A percentile compares a stretch with the other conserved stretches of the same genome.
These are phyloP conservation scores for Rhagonycha fulva DNA, from an alignment of 2,888 invertebrate species.

Conservation along the genomic window DNA sequence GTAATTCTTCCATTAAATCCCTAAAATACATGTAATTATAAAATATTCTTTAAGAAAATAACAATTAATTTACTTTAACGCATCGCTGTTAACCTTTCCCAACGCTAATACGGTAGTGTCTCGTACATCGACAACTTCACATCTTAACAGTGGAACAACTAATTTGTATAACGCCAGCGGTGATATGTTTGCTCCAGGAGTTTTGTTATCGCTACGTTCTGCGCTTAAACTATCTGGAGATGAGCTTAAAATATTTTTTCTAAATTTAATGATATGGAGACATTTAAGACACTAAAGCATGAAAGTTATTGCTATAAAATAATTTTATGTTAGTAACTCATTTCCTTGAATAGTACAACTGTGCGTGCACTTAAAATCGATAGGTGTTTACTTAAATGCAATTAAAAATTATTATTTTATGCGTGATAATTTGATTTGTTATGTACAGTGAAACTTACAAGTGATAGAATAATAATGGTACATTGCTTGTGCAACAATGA, in stretches of 20 bases:
- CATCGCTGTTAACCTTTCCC: slow-evolving; percentile 93
- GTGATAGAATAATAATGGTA: background rate
- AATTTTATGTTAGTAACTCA: background rate
- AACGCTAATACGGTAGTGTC: slow-evolving; percentile 93
- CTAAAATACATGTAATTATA: slow-evolving; percentile 57
- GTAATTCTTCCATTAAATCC: slow-evolving; percentile 94
- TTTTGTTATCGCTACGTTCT: slow-evolving; percentile 80
- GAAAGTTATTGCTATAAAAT: background rate
- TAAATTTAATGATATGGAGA: background rate
- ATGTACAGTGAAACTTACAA: background rate
- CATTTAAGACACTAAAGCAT: background rate
- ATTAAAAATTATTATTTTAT: background rate
- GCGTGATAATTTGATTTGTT: background rate
- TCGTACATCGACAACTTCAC: slow-evolving; percentile 91
- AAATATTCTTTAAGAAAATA: background rate
- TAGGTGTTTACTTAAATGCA: background rate
- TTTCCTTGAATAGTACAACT: background rate
- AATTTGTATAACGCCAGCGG: slow-evolving; percentile 90
- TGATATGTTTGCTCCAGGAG: slow-evolving; percentile 72
- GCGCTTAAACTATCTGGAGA: slow-evolving; percentile 88
- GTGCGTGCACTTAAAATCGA: background rate
- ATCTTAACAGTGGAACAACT: slow-evolving; percentile 88
- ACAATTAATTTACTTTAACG: slow-evolving; percentile 78
- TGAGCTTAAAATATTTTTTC: slow-evolving; percentile 64
- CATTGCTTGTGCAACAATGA: slow-evolving; percentile 5